Conservation (phyloP, 2,888 invertebrate species). For the Drosophila suboccidentalis region DNA sequence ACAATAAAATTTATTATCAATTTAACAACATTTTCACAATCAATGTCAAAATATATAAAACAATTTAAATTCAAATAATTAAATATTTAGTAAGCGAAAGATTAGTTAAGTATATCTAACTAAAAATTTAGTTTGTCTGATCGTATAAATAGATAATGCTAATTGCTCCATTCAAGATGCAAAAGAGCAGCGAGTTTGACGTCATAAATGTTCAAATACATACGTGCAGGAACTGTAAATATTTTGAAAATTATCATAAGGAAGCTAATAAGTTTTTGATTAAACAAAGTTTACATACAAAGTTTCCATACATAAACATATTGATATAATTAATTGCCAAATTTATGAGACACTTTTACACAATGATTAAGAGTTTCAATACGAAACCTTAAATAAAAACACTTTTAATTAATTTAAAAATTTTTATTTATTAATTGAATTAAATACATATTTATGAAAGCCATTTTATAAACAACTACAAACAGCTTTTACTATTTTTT, state of each 20-base stretch:
- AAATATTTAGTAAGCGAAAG: neutral
- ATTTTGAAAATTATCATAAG: conserved; percentile 12
- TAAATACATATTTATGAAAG: no score
- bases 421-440: no score
- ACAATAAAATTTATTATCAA: conserved; percentile 23
- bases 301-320: conserved; percentile 3
- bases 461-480: conserved; percentile 4
- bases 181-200: conserved; percentile 13
- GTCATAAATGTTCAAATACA: conserved; percentile 13
- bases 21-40: conserved; percentile 1
- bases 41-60: neutral
- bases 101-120: neutral
- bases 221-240: conserved; percentile 8
- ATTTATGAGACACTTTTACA: neutral
- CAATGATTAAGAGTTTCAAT: neutral
- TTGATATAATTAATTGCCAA: neutral
- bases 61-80: neutral
- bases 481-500: conserved; percentile 7
- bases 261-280: conserved; percentile 13
- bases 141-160: conserved; percentile 1
- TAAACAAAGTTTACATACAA: neutral
- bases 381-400: neutral
- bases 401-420: neutral
- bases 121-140: neutral
- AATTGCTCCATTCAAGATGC: neutral